phyloP scores from a whole-genome alignment of 2,888 invertebrate genomes.

The Noctua fimbriata region DNA sequence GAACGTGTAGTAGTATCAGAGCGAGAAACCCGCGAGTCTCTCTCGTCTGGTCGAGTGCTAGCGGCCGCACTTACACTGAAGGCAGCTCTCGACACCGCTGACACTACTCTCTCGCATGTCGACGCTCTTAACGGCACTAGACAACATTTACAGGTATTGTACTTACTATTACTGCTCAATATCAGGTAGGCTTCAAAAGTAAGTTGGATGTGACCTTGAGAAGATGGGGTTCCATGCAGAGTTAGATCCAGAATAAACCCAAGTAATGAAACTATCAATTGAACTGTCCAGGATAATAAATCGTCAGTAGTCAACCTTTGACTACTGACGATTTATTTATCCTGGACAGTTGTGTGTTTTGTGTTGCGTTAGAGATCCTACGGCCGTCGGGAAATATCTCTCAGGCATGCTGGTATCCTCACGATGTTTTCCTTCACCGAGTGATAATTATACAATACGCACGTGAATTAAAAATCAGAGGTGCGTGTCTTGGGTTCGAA shows the following conservation, averaged over 20 bases:
- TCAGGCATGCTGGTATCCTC: too few relatives aligned
- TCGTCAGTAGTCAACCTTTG: background rate
- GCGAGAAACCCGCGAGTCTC: conserved; percentile 78
- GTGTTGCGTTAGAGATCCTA: too few relatives aligned
- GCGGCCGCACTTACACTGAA: conserved; percentile 94
- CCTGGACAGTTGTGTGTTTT: too few relatives aligned
- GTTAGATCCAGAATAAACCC: background rate
- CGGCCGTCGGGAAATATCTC: too few relatives aligned
- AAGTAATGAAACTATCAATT: background rate
- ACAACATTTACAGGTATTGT: conserved; percentile 92
- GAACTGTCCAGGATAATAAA: background rate
- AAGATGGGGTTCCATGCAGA: background rate
- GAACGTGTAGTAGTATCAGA: conserved; percentile 85
- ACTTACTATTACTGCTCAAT: background rate
- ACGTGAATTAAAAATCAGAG: too few relatives aligned
- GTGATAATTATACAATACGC: too few relatives aligned
- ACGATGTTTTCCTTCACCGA: too few relatives aligned
- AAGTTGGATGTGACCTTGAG: background rate
- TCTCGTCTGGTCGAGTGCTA: conserved; percentile 93
- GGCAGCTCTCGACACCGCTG: conserved; percentile 92
- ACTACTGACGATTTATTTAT: too few relatives aligned
- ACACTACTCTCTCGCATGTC: conserved; percentile 94
- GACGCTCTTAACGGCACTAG: conserved; percentile 96
- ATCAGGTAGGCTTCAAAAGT: background rate
- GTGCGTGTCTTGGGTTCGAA: too few relatives aligned